Percentiles rank a stretch among this genome's conserved stretches.
phyloP scores from a whole-genome alignment of 2,888 invertebrate genomes.

The Lottia gigantea region DNA sequence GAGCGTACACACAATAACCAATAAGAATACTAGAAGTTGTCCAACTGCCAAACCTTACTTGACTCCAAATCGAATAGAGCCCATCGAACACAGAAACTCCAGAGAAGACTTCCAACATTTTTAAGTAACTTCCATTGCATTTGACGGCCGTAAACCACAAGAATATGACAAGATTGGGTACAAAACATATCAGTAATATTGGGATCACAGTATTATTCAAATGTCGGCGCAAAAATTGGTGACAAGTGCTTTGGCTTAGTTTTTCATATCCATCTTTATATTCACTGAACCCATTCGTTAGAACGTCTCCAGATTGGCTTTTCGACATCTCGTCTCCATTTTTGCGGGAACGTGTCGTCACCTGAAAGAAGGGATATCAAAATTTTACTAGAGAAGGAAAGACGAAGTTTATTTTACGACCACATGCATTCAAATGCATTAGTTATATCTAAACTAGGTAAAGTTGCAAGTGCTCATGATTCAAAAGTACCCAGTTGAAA shows the following conservation, averaged over 20 bases:
- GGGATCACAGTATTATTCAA: conserved; percentile 53
- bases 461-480: too few species aligned
- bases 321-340: background rate
- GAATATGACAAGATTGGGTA: conserved; percentile 56
- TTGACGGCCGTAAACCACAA: conserved; percentile 54
- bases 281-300: conserved; percentile 44
- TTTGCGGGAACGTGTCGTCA: background rate
- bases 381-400: background rate
- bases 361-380: background rate
- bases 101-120: conserved; percentile 27
- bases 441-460: too few species aligned
- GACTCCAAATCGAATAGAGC: conserved; percentile 55
- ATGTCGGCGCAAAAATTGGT: conserved; percentile 32
- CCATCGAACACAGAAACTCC: conserved; percentile 40
- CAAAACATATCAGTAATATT: conserved; percentile 46
- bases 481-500: too few species aligned
- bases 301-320: conserved; percentile 29
- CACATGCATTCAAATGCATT: too few species aligned
- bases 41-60: conserved; percentile 46
- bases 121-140: conserved; percentile 53
- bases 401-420: too few species aligned
- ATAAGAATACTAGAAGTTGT: conserved; percentile 49
- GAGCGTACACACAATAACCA: conserved; percentile 66
- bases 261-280: conserved; percentile 37
- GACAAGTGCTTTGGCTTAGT: conserved; percentile 37